Evolutionary conservation across 2,888 invertebrate species (phyloP).

Genomic region (Cheilosia vernalis): DNA sequence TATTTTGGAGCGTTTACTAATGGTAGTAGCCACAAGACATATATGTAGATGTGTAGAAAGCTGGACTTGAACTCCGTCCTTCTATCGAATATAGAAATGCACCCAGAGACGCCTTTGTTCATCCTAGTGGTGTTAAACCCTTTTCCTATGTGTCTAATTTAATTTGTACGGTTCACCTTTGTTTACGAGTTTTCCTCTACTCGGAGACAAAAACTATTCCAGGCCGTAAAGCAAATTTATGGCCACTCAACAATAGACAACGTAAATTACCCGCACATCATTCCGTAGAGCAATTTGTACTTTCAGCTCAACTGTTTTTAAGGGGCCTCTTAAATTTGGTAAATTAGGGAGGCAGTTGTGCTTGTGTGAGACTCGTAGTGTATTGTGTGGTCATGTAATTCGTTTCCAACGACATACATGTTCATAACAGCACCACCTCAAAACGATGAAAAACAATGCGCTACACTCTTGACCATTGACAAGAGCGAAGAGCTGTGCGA

Average conservation of each 20-base stretch:
- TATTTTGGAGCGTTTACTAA: no score
- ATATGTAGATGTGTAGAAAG: no score
- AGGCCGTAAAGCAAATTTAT: conserved; percentile 19
- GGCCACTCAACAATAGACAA: conserved; percentile 18
- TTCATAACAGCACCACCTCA: conserved; percentile 24
- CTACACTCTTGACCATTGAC: conserved; percentile 61
- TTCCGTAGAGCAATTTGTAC: conserved; percentile 43
- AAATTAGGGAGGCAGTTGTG: no score
- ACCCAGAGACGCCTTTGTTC: no score
- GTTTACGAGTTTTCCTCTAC: no score
- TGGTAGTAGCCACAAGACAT: no score
- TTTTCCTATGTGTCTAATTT: no score
- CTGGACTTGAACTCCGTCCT: no score
- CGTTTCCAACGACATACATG: conserved; percentile 20
- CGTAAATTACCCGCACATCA: conserved; percentile 58
- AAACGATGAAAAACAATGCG: conserved; percentile 7
- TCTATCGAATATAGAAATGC: no score
- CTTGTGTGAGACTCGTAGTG: no score
- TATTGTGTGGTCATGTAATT: not conserved
- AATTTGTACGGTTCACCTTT: no score
- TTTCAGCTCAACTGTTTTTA: conserved; percentile 12
- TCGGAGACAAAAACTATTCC: not conserved
- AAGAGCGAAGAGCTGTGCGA: conserved; percentile 55
- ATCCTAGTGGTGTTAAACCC: no score
- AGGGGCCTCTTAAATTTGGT: not conserved